A percentile compares a stretch with the other conserved stretches of the same genome.
phyloP scores from a whole-genome alignment of 2,888 invertebrate species.

The Apoda limacodes region DNA sequence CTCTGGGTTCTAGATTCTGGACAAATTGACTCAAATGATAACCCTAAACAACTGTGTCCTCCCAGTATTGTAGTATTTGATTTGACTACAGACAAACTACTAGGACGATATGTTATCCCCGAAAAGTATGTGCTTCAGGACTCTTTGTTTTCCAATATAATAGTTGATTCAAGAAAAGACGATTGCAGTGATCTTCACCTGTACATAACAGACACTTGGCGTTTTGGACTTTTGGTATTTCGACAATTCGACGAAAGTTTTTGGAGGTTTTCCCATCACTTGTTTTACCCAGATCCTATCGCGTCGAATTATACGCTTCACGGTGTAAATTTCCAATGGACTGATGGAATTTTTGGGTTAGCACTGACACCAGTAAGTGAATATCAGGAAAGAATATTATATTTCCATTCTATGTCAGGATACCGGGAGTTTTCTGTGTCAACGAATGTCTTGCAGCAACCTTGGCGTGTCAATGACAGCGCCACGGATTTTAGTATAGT shows the following conservation, averaged over 20 bases:
- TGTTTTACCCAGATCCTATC: constrained; percentile 79
- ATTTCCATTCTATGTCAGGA: constrained; percentile 86
- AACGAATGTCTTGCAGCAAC: constrained; percentile 74
- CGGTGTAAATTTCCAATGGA: constrained; percentile 83
- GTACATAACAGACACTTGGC: constrained; percentile 79
- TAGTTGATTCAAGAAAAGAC: constrained; percentile 70
- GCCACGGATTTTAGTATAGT: constrained; percentile 40
- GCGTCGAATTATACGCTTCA: constrained; percentile 81
- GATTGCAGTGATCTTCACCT: constrained; percentile 74
- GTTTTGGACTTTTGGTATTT: constrained; percentile 73
- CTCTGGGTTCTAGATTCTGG: constrained; percentile 88
- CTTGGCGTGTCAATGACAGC: constrained; percentile 44
- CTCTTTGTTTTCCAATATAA: constrained; percentile 75
- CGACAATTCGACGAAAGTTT: constrained; percentile 68
- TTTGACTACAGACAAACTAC: constrained; percentile 71
- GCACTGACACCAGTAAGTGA: constrained; percentile 71
- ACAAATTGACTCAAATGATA: constrained; percentile 74
- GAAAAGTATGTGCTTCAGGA: constrained; percentile 74
- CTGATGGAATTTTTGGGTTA: constrained; percentile 83
- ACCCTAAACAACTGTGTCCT: constrained; percentile 76
- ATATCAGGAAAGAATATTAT: constrained; percentile 72
- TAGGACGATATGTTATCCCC: constrained; percentile 75
- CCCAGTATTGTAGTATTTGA: constrained; percentile 81
- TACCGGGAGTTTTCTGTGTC: constrained; percentile 81
- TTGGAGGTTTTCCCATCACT: constrained; percentile 76